These are phyloP conservation scores for Pelochelys cantorii DNA, from an alignment of 2,797 vertebrate genomes.

Conservation along the genomic window DNA sequence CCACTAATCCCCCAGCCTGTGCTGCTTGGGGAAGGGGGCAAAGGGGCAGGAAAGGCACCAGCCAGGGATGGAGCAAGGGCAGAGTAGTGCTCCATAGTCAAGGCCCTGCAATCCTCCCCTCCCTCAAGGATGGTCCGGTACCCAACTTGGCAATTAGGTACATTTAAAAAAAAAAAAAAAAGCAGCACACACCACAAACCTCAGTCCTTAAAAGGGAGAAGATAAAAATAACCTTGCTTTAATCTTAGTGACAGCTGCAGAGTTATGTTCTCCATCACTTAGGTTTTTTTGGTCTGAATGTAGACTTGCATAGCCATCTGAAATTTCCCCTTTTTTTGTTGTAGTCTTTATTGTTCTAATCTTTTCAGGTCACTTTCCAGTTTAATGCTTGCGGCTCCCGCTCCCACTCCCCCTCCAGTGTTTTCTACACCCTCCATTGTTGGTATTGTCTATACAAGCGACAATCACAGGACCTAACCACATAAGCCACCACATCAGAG, in stretches of 20 bases:
- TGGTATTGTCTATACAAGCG: not conserved
- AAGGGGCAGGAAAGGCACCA: no score
- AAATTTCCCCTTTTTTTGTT: not conserved
- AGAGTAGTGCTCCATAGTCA: no score
- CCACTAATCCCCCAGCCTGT: no score
- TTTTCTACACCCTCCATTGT: not conserved
- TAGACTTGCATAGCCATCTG: not conserved
- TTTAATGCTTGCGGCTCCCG: not conserved
- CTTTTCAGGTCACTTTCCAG: not conserved
- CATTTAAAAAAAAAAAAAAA: not conserved
- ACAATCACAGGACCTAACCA: no score
- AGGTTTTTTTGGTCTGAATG: not conserved
- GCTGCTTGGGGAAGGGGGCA: no score
- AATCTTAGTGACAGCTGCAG: not conserved
- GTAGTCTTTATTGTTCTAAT: not conserved
- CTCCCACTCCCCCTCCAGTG: not conserved
- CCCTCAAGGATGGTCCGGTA: not conserved
- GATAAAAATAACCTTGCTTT: not conserved
- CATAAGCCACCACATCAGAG: no score
- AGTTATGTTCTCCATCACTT: not conserved
- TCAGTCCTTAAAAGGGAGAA: not conserved
- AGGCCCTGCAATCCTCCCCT: not conserved
- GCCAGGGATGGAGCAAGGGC: no score
- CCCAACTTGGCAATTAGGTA: not conserved
- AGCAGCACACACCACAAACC: no score